Evolutionary conservation across 2,113 vertebrate species (phyloP).

Genomic region (Pogona vitticeps): DNA sequence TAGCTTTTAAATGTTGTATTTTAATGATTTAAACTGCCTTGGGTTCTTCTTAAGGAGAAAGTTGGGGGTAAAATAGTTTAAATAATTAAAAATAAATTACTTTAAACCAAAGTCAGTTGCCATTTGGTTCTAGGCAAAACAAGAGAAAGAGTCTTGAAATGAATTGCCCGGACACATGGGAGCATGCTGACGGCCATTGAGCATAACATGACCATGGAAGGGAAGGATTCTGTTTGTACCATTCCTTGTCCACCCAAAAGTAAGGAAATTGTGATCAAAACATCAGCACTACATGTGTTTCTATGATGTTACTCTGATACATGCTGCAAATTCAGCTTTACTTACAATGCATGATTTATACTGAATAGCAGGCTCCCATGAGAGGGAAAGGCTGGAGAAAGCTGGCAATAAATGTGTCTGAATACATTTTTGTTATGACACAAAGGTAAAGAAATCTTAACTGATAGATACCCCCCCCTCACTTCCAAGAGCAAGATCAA

Average conservation of each 20-base stretch:
- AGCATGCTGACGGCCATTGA: not conserved
- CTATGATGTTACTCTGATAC: not conserved
- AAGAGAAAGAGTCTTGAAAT: not conserved
- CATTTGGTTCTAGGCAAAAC: not conserved
- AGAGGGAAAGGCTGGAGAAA: not conserved
- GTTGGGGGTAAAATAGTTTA: too few species aligned
- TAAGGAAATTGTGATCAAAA: not conserved
- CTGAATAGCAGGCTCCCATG: not conserved
- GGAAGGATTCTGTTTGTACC: not conserved
- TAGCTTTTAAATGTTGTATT: too few species aligned
- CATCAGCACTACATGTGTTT: not conserved
- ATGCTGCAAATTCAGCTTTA: not conserved
- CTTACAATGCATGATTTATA: not conserved
- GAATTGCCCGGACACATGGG: not conserved
- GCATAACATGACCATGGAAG: too few species aligned
- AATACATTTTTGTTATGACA: constrained; percentile 59
- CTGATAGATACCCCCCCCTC: constrained; percentile 61
- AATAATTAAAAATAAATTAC: not conserved
- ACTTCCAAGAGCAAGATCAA: constrained; percentile 69
- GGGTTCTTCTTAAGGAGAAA: too few species aligned
- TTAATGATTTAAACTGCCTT: too few species aligned
- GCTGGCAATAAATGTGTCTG: constrained; percentile 39
- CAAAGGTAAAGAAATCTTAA: constrained; percentile 62
- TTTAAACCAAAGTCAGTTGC: too few species aligned
- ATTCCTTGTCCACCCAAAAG: not conserved